These are phyloP conservation scores for Hippocampus guttulatus DNA, from an alignment of 2,113 vertebrate genomes.

Conservation along the genomic window DNA sequence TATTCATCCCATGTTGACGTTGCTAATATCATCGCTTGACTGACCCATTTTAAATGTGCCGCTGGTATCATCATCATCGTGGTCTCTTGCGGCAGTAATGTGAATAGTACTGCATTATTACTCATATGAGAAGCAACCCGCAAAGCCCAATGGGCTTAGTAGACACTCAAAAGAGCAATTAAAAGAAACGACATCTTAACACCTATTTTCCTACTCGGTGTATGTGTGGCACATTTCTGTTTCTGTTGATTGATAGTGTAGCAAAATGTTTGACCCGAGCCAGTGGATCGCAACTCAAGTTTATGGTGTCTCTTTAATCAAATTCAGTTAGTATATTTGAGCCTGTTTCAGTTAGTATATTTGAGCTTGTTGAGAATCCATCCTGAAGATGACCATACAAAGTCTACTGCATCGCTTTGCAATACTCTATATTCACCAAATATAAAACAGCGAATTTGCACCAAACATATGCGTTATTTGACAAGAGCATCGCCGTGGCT, in stretches of 20 bases:
- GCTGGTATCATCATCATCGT: slow-evolving; percentile 3
- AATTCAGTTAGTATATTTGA: no score
- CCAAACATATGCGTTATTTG: no score
- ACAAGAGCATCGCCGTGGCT: no score
- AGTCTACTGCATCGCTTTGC: no score
- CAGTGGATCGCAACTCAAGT: background rate
- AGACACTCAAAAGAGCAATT: background rate
- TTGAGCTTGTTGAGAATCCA: no score
- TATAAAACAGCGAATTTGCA: no score
- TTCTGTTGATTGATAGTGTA: background rate
- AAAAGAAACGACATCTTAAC: background rate
- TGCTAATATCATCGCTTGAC: slow-evolving; percentile 18
- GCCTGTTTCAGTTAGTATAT: no score
- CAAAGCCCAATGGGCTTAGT: background rate
- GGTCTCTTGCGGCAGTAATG: slow-evolving; percentile 19
- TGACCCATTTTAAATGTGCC: slow-evolving; percentile 10
- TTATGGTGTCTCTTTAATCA: no score
- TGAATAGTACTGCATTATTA: slow-evolving; percentile 28
- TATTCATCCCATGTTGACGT: slow-evolving; percentile 12
- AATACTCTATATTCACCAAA: no score
- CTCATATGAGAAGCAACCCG: background rate
- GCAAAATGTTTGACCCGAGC: background rate
- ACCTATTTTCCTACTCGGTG: background rate
- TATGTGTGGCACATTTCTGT: background rate
- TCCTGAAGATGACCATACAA: no score